These are phyloP conservation scores for Gymnocypris eckloni DNA, from an alignment of 2,797 vertebrate genomes.

Conservation along the genomic window DNA sequence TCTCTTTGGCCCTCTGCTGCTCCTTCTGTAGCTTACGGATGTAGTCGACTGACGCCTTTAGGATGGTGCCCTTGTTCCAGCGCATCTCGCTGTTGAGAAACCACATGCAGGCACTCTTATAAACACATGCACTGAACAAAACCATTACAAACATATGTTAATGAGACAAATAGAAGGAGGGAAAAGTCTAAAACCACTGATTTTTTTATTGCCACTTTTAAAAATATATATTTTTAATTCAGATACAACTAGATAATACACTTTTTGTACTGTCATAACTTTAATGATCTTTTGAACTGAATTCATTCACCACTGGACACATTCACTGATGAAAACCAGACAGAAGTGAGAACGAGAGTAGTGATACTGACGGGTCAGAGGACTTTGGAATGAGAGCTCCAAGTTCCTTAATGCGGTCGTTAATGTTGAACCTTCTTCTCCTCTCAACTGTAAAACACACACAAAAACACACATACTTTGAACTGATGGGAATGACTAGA, in stretches of 20 bases:
- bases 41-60: conserved; percentile 92
- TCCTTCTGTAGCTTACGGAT: conserved; percentile 91
- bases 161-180: no score
- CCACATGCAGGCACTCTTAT: conserved; percentile 54
- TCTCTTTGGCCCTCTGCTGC: conserved; percentile 82
- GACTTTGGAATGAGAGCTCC: conserved; percentile 87
- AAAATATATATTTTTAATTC: background rate
- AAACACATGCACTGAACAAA: conserved; percentile 44
- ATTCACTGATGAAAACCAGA: conserved; percentile 26
- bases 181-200: background rate
- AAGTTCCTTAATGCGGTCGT: conserved; percentile 90
- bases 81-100: conserved; percentile 81
- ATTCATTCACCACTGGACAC: background rate
- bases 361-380: conserved; percentile 85
- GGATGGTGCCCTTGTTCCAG: conserved; percentile 93
- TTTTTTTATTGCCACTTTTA: background rate
- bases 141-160: background rate
- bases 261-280: background rate
- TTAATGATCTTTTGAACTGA: background rate
- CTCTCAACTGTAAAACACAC: conserved; percentile 80
- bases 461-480: background rate
- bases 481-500: background rate
- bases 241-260: background rate
- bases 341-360: conserved; percentile 11
- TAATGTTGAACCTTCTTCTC: conserved; percentile 90